Percentiles rank a stretch among this genome's conserved stretches.
These are phyloP conservation scores for Esox lucius DNA, from an alignment of 2,797 vertebrate species.

Conservation along the genomic window DNA sequence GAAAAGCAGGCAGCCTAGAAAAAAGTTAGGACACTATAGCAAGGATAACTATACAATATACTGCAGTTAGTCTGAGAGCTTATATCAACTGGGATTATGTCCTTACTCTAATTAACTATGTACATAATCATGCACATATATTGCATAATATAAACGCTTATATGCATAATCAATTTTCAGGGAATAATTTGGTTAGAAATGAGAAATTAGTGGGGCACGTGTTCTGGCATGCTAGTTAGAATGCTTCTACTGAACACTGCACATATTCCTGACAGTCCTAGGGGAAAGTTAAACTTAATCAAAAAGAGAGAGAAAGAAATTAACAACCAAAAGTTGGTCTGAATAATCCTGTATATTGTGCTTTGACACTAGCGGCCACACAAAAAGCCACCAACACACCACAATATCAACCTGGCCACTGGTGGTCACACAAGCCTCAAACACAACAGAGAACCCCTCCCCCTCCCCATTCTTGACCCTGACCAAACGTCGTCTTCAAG, in stretches of 20 bases:
- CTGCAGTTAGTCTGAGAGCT: conserved; percentile 40
- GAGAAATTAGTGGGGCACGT: neutral
- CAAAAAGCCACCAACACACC: conserved; percentile 25
- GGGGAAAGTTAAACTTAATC: conserved; percentile 5
- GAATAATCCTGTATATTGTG: conserved; percentile 49
- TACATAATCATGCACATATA: conserved; percentile 51
- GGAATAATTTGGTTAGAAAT: conserved; percentile 32
- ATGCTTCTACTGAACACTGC: conserved; percentile 44
- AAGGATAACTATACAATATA: conserved; percentile 48
- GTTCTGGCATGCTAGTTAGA: conserved; percentile 16
- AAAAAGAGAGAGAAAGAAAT: conserved; percentile 18
- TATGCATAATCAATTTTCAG: conserved; percentile 52
- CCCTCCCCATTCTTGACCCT: neutral
- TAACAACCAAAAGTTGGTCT: conserved; percentile 45
- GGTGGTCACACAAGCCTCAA: conserved; percentile 34
- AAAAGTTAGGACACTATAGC: conserved; percentile 47
- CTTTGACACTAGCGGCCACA: conserved; percentile 27
- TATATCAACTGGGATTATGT: conserved; percentile 28
- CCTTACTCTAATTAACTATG: conserved; percentile 31
- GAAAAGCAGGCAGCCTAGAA: conserved; percentile 62
- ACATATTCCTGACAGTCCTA: conserved; percentile 52
- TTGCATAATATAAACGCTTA: conserved; percentile 12
- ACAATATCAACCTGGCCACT: conserved; percentile 4
- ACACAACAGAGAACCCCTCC: conserved; percentile 19
- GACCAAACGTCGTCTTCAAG: conserved; percentile 25